A percentile compares a stretch with the other conserved stretches of the same genome.
Evolutionary conservation across 2,888 invertebrate genomes (phyloP).

Genomic region (Dicranocentrus wangi): DNA sequence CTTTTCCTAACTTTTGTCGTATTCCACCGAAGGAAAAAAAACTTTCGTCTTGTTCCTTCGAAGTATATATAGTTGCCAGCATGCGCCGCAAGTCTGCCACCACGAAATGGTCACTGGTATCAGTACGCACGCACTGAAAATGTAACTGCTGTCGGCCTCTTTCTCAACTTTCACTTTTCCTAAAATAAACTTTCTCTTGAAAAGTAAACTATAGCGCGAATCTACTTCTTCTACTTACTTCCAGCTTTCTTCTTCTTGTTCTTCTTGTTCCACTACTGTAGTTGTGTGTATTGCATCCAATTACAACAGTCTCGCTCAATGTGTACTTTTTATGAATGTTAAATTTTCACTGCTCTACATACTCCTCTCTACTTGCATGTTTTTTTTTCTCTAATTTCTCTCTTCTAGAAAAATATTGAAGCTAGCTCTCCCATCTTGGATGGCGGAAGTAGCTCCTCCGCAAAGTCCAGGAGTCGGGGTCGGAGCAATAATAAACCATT

Average conservation of each 20-base stretch:
- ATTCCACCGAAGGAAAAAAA: not conserved
- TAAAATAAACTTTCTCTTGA: not conserved
- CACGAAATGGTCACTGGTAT: not conserved
- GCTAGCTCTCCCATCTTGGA: constrained; percentile 1
- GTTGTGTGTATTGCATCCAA: not conserved
- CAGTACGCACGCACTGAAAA: not conserved
- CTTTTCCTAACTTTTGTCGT: too few relatives aligned
- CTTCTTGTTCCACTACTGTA: not conserved
- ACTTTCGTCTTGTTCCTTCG: not conserved
- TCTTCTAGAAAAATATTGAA: constrained; percentile 15
- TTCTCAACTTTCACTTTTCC: not conserved
- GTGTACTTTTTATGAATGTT: too few relatives aligned
- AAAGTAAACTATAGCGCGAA: not conserved
- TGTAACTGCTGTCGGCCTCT: not conserved
- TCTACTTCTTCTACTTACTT: not conserved
- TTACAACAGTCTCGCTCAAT: not conserved
- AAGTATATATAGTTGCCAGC: not conserved
- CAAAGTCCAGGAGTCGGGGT: not conserved
- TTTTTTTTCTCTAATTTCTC: constrained; percentile 1
- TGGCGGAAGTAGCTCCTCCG: not conserved
- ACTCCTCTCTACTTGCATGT: constrained; percentile 11
- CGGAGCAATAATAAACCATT: not conserved
- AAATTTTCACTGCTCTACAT: not conserved
- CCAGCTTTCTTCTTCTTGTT: constrained; percentile 19
- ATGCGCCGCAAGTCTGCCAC: not conserved